Conservation (phyloP, 2,888 invertebrate species). For the Cremastinae sp. region DNA sequence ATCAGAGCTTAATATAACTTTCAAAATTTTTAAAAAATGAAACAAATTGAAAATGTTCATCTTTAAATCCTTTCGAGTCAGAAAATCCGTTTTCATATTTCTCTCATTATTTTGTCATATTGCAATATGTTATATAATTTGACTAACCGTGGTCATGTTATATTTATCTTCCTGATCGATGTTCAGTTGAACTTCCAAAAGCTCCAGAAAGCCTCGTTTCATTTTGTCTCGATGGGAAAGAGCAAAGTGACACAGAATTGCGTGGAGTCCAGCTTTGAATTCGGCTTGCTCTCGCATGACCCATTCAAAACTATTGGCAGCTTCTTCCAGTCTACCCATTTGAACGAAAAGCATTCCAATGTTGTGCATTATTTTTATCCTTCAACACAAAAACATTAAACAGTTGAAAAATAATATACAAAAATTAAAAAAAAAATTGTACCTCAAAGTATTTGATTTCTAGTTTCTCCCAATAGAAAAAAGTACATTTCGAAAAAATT, state of each 20-base stretch:
- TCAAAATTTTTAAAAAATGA: too few species aligned
- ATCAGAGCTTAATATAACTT: neutral
- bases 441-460: too few species aligned
- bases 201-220: constrained; percentile 93
- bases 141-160: constrained; percentile 75
- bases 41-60: too few species aligned
- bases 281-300: constrained; percentile 98
- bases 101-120: too few species aligned
- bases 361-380: constrained; percentile 98
- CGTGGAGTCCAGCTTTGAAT: constrained; percentile 92
- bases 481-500: neutral
- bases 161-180: constrained; percentile 88
- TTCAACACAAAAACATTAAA: constrained; percentile 77
- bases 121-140: too few species aligned
- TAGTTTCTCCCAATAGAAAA: too few species aligned
- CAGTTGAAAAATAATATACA: too few species aligned
- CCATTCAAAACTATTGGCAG: constrained; percentile 97
- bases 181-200: constrained; percentile 93
- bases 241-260: constrained; percentile 94
- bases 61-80: too few species aligned
- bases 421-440: too few species aligned
- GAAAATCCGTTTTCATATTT: too few species aligned
- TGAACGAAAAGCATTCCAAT: constrained; percentile 96
- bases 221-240: constrained; percentile 95
- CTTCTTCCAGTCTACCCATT: constrained; percentile 98